Evolutionary conservation across 2,113 vertebrate species (phyloP), one percentile per base, ranked within the genome.

Genomic region (Phoenicopterus ruber): DNA sequence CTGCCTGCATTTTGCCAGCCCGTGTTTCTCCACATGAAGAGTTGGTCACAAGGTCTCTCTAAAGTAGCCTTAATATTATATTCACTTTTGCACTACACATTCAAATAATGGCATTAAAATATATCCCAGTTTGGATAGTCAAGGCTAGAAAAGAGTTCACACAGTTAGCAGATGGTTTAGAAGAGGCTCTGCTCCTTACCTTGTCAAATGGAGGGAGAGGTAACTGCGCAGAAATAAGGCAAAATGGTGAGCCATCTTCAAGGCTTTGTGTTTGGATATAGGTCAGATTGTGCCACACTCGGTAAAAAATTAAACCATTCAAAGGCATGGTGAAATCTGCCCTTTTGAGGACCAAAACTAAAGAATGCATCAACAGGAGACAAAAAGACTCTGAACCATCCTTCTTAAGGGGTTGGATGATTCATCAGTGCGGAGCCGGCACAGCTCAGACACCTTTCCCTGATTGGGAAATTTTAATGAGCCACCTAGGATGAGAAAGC

Each of bases 401-500:
- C 58, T 80, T 95, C 85, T 95, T 71, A 86, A 88, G 58, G 34
- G 31, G 50, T 47, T 92, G 71, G 85, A 72, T 91, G 74, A 95
- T 96, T 96, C 94, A 95, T 96, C 96, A 82, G 54, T 84, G 82
- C 1, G 2, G 76, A 88, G 67, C 62, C 0, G 7, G 82, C 90
- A 93, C 70, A 92, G 93, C 94, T 93, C 92, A 95, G 90, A 79
- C 88, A 93, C 88, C 92, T 90, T 78, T 90, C 55, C n/a, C 76
- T 94, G 95, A 96, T 96, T 97, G 94, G 85, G 92, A 96, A 96
- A 94, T 93, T 96, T 97, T 96, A 97, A 97, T 97, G 96, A 96
- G 96, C 67, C 82, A 88, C 93, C 78, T 90, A 92, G 88, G 88
- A 97, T 78, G 50, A 94, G 76, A 96, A 96, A 95, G 55, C 32